Conservation (phyloP, 2,113 vertebrate species). For the Pholis gunnellus region DNA sequence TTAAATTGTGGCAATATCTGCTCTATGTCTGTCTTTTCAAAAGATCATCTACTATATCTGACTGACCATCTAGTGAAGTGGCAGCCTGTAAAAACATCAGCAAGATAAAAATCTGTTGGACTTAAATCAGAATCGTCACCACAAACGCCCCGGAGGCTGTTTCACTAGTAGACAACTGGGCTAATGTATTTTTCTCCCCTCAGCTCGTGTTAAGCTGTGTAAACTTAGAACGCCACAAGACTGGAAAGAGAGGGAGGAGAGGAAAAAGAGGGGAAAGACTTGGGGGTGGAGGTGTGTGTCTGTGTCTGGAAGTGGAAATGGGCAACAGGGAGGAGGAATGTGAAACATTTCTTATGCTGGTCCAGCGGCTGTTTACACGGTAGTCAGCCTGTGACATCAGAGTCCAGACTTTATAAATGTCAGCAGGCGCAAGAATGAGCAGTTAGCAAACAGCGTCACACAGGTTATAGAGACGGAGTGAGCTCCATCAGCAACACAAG, state of each 20-base stretch:
- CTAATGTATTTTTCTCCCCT: conserved; percentile 67
- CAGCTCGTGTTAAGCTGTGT: conserved; percentile 68
- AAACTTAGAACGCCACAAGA: conserved; percentile 66
- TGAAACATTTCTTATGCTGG: conserved; percentile 83
- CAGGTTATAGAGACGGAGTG: conserved; percentile 45
- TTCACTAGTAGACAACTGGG: conserved; percentile 42
- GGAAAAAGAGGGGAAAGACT: conserved; percentile 52
- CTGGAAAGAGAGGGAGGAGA: conserved; percentile 67
- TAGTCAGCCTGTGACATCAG: conserved; percentile 84
- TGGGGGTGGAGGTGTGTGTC: conserved; percentile 33
- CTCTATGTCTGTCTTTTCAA: conserved; percentile 14
- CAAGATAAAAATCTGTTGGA: conserved; percentile 28
- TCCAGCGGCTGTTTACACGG: conserved; percentile 83
- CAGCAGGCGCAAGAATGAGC: conserved; percentile 65
- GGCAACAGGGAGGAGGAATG: conserved; percentile 84
- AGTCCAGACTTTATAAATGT: conserved; percentile 85
- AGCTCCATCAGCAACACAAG: conserved; percentile 53
- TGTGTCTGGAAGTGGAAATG: conserved; percentile 73
- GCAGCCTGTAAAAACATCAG: conserved; percentile 51
- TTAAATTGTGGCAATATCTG: conserved; percentile 21
- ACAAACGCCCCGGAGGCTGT: conserved; percentile 41
- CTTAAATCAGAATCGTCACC: conserved; percentile 44
- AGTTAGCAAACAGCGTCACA: conserved; percentile 71
- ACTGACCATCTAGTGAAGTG: conserved; percentile 11
- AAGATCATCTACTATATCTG: conserved; percentile 33